phyloP scores from a whole-genome alignment of 2,888 invertebrate genomes.

The Drosophila austrosaltans region DNA sequence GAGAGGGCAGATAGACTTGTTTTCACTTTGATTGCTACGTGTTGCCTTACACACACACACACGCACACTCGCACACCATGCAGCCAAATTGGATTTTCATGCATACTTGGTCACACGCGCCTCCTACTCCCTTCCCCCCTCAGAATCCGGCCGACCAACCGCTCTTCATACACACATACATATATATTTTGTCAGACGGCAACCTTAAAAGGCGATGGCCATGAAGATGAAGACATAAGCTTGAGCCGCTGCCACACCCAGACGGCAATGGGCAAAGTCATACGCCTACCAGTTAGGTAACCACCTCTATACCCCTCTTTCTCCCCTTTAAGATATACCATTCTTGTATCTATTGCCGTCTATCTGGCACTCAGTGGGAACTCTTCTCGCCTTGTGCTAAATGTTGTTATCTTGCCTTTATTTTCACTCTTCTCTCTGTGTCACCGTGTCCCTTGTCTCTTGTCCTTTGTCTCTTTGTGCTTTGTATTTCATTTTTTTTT shows the following conservation, averaged over 20 bases:
- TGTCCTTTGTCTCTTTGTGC: conserved; percentile 6
- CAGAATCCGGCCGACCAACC: too few relatives aligned
- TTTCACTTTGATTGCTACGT: conserved; percentile 76
- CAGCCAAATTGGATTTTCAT: conserved; percentile 76
- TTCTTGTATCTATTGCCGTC: conserved; percentile 3
- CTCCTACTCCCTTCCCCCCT: neutral
- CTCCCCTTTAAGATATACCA: neutral
- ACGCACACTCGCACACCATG: conserved; percentile 38
- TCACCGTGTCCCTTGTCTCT: neutral
- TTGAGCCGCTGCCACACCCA: conserved; percentile 27
- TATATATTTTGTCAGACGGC: neutral
- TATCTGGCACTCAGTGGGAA: conserved; percentile 33
- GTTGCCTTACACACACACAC: conserved; percentile 50
- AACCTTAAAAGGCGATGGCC: conserved; percentile 15
- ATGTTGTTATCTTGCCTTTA: conserved; percentile 71
- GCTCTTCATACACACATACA: too few relatives aligned
- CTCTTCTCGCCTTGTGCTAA: conserved; percentile 70
- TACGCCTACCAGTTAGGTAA: neutral
- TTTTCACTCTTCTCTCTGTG: conserved; percentile 18
- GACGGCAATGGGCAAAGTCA: conserved; percentile 14
- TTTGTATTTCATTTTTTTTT: neutral
- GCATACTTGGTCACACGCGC: conserved; percentile 76
- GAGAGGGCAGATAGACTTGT: conserved; percentile 43
- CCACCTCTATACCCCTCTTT: conserved; percentile 2
- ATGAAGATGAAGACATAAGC: conserved; percentile 36